Evolutionary conservation across 2,888 invertebrate genomes (phyloP).

Genomic region (Chaetogeoica ovagalla): DNA sequence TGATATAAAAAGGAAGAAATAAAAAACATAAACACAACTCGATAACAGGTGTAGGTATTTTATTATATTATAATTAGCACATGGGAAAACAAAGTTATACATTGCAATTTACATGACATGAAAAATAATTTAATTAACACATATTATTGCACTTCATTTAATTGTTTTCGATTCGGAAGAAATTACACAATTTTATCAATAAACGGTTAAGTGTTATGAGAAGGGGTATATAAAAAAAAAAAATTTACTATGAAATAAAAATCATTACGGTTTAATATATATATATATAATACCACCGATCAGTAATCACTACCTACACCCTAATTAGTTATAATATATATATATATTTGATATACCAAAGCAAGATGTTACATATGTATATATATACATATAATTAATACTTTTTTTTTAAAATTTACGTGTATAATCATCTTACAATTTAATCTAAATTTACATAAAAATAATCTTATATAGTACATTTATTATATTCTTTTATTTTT

Average conservation of each 20-base stretch:
- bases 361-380: constrained; percentile 47
- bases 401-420: constrained; percentile 34
- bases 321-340: constrained; percentile 43
- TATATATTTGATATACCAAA: constrained; percentile 51
- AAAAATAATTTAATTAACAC: constrained; percentile 1
- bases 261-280: not conserved
- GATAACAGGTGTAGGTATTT: constrained; percentile 48
- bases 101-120: constrained; percentile 35
- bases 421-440: constrained; percentile 48
- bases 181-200: constrained; percentile 28
- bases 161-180: constrained; percentile 17
- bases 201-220: not conserved
- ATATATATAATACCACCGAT: constrained; percentile 19
- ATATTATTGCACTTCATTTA: constrained; percentile 30
- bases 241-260: constrained; percentile 43
- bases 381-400: constrained; percentile 38
- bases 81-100: constrained; percentile 24
- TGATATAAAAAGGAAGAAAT: too few relatives aligned
- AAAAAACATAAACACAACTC: too few relatives aligned
- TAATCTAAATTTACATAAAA: constrained; percentile 52
- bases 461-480: constrained; percentile 53
- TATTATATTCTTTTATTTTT: constrained; percentile 34
- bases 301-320: constrained; percentile 42
- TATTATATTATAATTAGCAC: constrained; percentile 18
- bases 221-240: constrained; percentile 6